phyloP scores from a whole-genome alignment of 2,888 invertebrate genomes.

The Acanthosoma haemorrhoidale region DNA sequence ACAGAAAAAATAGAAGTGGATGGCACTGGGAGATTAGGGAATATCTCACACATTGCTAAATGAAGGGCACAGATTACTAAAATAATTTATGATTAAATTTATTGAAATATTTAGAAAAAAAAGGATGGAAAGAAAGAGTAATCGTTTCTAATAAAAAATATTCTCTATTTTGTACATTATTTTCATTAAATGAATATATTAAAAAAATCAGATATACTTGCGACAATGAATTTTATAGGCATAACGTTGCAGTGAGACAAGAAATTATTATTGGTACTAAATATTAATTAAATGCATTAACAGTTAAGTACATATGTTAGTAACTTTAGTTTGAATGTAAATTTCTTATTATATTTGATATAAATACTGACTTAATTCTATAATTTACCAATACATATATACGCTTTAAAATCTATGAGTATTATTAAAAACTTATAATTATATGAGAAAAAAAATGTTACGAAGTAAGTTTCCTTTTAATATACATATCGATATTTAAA shows the following conservation, averaged over 20 bases:
- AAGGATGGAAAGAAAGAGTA: background rate
- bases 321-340: conserved; percentile 37
- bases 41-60: too few relatives aligned
- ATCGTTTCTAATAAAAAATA: background rate
- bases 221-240: background rate
- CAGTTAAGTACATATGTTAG: conserved; percentile 39
- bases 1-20: too few relatives aligned
- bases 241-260: background rate
- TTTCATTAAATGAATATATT: conserved; percentile 10
- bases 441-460: conserved; percentile 13
- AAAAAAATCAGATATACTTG: conserved; percentile 6
- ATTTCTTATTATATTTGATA: conserved; percentile 20
- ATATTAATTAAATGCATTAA: conserved; percentile 36
- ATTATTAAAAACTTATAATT: conserved; percentile 27
- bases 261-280: background rate
- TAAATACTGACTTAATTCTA: conserved; percentile 27
- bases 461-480: background rate
- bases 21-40: too few relatives aligned
- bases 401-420: conserved; percentile 21
- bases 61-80: too few relatives aligned
- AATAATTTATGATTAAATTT: too few relatives aligned
- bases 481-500: background rate
- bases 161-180: conserved; percentile 14
- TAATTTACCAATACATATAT: background rate
- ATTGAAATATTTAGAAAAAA: too few relatives aligned